Base-by-base conservation (phyloP, 2,113 vertebrate genomes). In the Notarius lentiginosus region DNA sequence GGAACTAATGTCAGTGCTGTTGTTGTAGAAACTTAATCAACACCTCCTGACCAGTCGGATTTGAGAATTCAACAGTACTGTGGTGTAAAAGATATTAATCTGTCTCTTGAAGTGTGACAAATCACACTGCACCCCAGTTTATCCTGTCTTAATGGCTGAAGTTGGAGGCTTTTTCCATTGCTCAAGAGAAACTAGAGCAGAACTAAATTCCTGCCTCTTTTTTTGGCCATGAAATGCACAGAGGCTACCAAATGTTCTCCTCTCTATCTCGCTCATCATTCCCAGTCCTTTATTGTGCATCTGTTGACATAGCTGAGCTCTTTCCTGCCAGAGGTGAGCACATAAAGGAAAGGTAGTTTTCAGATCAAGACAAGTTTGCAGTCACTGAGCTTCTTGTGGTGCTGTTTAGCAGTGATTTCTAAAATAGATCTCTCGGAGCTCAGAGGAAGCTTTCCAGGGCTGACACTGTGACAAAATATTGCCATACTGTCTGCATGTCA, bases 151-250 rank as follows among this genome's bases (percentile, higher is more conserved):
- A 34, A 22, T 27, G 14, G 53, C 27, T 18, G 66, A 82, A 68
- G 60, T 11, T 47, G 75, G 79, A 18, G n/a, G 12, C 85, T 61
- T 72, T 55, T 88, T 90, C 49, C 30, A 49, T 84, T 82, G 89
- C 90, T 90, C 84, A 91, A 89, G 58, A 85, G 80, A 85, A 89
- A 77, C 82, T 89, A 84, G 88, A 92, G 90, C 83, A 47, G 87
- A 84, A 87, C 89, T 88, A 83, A 88, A 87, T 63, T 75, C 87
- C 75, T 63, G 63, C 70, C 84, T 86, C 17, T 41, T 41, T 76
- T 58, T 63, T 85, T 89, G 89, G 87, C 81, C 83, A 66, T 86
- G 79, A 89, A 88, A 90, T 83, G 34, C 55, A 84, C 83, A 47
- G 65, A 80, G 80, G 87, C 82, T 88, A 63, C 51, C 56, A 41